Evolutionary conservation across 2,113 vertebrate species (phyloP), one percentile per base, ranked within the genome.

Genomic region (Dolichotis patagonum): DNA sequence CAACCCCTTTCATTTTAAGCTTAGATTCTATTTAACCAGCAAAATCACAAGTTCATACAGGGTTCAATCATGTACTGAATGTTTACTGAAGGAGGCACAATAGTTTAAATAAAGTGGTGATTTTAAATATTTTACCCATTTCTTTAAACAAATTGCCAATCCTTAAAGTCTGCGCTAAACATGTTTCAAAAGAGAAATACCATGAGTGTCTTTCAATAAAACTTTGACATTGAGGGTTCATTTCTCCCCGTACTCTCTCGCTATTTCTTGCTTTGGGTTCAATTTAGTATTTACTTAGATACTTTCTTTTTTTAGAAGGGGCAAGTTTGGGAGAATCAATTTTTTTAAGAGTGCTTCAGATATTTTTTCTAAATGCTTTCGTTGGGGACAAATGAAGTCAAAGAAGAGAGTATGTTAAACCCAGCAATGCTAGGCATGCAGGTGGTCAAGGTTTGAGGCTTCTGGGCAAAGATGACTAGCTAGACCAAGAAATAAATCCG

Each of bases 101-200:
- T 98, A 98, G 98, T 99, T 99, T 99, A 99, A 99, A 99, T 98
- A 98, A 98, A 98, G 98, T 98, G 95, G 98, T 20, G 88, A 98
- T 98, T 98, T 99, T 98, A 99, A 99, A 99, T 99, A 99, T 99
- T 99, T 99, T 98, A 98, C 98, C 98, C 98, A 98, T 98, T 99
- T 98, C 98, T 99, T 99, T 98, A 98, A 99, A 99, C 98, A 99
- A 98, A 98, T 99, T 98, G 98, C 98, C 98, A 98, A 98, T 98
- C 98, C 98, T 98, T 98, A 98, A 98, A 98, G 98, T 98, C 98
- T 97, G 96, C 89, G 92, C 98, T 99, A 98, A 98, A 98, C 95
- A 98, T 97, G 97, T 98, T 98, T 98, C 98, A 98, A 98, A 98
- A 98, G 98, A 97, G 97, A 98, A 98, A 98, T 98, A 97, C 97